A percentile compares a stretch with the other conserved stretches of the same genome.
Evolutionary conservation across 1,140 invertebrate genomes (phyloP).

Genomic region (Anastrepha ludens): DNA sequence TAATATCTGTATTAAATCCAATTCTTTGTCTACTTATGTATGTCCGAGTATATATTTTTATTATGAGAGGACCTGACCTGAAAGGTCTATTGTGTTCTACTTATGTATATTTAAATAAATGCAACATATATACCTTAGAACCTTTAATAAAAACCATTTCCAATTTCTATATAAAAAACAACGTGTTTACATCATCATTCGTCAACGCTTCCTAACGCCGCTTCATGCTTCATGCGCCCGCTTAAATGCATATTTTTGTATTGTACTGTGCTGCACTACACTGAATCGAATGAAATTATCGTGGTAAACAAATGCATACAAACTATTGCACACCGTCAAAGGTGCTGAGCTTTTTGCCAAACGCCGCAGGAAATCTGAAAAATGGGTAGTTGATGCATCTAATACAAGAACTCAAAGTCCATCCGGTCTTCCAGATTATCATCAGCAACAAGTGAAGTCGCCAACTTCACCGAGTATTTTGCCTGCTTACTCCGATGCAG

Average conservation of each 20-base stretch:
- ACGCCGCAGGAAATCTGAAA: slow-evolving; percentile 87
- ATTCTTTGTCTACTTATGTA: too few relatives aligned
- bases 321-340: slow-evolving; percentile 64
- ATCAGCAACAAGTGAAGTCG: slow-evolving; percentile 66
- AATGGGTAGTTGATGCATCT: slow-evolving; percentile 89
- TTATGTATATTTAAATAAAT: too few relatives aligned
- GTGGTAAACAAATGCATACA: neutral
- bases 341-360: slow-evolving; percentile 92
- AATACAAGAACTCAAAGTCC: slow-evolving; percentile 75
- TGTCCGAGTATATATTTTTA: too few relatives aligned
- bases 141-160: neutral
- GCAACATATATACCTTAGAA: too few relatives aligned
- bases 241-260: neutral
- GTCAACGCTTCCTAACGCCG: neutral
- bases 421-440: slow-evolving; percentile 71
- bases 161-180: neutral
- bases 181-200: neutral
- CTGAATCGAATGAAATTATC: neutral
- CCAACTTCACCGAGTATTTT: slow-evolving; percentile 69
- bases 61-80: too few relatives aligned
- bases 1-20: too few relatives aligned
- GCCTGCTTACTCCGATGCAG: slow-evolving; percentile 71
- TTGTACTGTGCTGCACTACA: neutral
- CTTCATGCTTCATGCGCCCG: slow-evolving; percentile 9
- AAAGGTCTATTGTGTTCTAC: too few relatives aligned